Conservation (phyloP, 2,888 invertebrate genomes). For the Athalia circularis region DNA sequence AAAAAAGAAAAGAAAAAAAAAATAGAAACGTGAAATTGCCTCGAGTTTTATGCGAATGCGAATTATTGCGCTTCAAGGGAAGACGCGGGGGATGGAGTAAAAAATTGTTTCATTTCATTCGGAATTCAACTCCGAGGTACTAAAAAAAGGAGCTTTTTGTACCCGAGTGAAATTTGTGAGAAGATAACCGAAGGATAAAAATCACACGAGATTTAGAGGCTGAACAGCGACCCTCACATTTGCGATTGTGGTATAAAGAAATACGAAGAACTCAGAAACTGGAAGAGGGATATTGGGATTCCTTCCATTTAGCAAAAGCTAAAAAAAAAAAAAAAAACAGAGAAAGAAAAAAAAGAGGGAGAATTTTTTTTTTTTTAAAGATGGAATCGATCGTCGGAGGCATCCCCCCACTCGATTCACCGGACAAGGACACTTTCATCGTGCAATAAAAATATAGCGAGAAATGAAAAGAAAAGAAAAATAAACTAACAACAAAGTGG, state of each 20-base stretch:
- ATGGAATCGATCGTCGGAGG: constrained; percentile 25
- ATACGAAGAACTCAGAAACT: constrained; percentile 1
- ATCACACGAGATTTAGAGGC: constrained; percentile 2
- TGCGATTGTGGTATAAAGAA: constrained; percentile 20
- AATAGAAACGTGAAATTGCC: not conserved
- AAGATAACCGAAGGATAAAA: constrained; percentile 3
- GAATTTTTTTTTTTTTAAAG: not conserved
- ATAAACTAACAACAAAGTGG: not conserved
- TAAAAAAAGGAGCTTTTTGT: too few species aligned
- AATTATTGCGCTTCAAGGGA: too few species aligned
- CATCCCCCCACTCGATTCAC: constrained; percentile 24
- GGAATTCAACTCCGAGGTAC: too few species aligned
- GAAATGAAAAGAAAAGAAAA: not conserved
- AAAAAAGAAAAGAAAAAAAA: not conserved
- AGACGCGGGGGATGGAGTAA: too few species aligned
- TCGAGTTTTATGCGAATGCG: too few species aligned
- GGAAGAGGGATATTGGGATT: not conserved
- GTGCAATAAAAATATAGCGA: not conserved
- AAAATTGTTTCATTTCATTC: too few species aligned
- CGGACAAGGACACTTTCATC: constrained; percentile 18
- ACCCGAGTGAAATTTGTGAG: not conserved
- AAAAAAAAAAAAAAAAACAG: not conserved
- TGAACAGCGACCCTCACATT: not conserved
- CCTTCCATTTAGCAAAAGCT: constrained; percentile 20
- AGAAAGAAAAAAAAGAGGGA: not conserved